phyloP scores from a whole-genome alignment of 2,113 vertebrate genomes.

The Acrocephalus kingi region DNA sequence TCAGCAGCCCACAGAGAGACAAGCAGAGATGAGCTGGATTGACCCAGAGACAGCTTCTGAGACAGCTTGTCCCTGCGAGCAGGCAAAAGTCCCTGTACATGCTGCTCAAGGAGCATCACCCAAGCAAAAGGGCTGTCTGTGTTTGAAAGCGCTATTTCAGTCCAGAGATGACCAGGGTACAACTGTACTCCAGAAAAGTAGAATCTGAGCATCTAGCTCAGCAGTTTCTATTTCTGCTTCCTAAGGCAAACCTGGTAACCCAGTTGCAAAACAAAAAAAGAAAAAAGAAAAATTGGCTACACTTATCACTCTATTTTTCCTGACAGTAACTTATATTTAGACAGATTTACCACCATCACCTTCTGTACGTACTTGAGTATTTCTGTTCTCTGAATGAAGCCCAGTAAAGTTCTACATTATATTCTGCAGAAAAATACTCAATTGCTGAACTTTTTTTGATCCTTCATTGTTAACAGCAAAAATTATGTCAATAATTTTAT shows the following conservation, averaged over 20 bases:
- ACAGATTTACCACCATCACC: not conserved
- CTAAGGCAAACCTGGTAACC: not conserved
- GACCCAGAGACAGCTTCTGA: not conserved
- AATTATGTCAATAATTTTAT: not conserved
- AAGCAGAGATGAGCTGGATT: not conserved
- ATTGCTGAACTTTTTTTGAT: not conserved
- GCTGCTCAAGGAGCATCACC: not conserved
- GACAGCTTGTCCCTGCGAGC: not conserved
- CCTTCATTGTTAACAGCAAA: not conserved
- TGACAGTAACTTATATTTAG: not conserved
- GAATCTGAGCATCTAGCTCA: not conserved
- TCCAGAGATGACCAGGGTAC: not conserved
- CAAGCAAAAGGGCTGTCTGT: not conserved
- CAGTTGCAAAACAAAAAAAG: not conserved
- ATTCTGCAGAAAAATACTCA: not conserved
- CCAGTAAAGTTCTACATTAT: not conserved
- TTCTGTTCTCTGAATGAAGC: not conserved
- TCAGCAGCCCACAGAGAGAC: not conserved
- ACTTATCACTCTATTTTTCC: not conserved
- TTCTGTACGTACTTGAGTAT: not conserved
- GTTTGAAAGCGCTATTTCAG: not conserved
- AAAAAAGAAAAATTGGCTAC: not conserved
- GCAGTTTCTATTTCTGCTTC: not conserved
- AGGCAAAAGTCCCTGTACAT: not conserved
- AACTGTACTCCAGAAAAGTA: not conserved